A percentile compares a stretch with the other conserved stretches of the same genome.
Conservation (phyloP, 1,140 invertebrate species). For the Idris sp. region DNA sequence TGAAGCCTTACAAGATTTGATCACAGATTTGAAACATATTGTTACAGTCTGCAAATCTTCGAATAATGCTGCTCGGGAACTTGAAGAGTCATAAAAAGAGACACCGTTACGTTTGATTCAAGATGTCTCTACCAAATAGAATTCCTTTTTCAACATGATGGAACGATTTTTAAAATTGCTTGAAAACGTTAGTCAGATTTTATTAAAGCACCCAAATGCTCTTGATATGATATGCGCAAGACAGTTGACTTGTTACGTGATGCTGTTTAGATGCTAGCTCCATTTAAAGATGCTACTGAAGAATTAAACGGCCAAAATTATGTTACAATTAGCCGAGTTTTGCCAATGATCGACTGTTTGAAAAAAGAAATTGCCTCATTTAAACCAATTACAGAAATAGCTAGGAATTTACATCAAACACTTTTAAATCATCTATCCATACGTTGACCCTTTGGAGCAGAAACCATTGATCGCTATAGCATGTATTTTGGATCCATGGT, state of each 20-base stretch:
- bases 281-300: conserved; percentile 2
- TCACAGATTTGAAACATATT: conserved; percentile 2
- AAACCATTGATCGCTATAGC: not conserved
- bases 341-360: not conserved
- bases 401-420: not conserved
- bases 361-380: not conserved
- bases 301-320: conserved; percentile 12
- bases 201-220: not conserved
- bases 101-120: conserved; percentile 12
- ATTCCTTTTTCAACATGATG: conserved; percentile 12
- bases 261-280: not conserved
- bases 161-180: conserved; percentile 5
- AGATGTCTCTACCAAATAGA: conserved; percentile 4
- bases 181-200: not conserved
- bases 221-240: conserved; percentile 1
- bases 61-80: not conserved
- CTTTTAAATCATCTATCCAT: not conserved
- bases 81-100: not conserved
- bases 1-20: not conserved
- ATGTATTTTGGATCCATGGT: conserved; percentile 7
- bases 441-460: not conserved
- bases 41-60: conserved; percentile 17
- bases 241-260: conserved; percentile 1
- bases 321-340: conserved; percentile 11
- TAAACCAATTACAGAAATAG: not conserved